phyloP scores from a whole-genome alignment of 2,113 vertebrate species.

The Porphyrio hochstetteri region DNA sequence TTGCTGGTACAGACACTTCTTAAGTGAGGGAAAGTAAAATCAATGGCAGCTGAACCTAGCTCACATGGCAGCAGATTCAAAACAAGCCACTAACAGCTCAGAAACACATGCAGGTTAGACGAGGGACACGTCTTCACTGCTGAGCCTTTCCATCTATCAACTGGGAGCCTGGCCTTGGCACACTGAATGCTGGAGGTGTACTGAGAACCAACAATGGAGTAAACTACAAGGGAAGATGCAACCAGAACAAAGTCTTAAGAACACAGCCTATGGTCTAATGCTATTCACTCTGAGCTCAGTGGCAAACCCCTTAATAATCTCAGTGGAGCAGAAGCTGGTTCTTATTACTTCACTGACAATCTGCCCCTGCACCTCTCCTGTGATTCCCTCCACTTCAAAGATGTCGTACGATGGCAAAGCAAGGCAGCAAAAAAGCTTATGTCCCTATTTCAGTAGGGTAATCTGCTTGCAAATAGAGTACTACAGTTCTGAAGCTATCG shows the following conservation, averaged over 20 bases:
- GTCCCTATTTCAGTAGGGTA: background rate
- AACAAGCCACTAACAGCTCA: background rate
- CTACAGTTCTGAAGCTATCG: background rate
- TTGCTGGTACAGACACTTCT: background rate
- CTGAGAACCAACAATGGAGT: background rate
- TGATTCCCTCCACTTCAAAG: background rate
- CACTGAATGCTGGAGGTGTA: background rate
- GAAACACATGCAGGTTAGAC: background rate
- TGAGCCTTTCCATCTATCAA: background rate
- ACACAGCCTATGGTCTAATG: background rate
- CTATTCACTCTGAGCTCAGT: background rate
- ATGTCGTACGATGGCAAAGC: background rate
- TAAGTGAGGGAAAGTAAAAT: background rate
- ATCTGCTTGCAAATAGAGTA: background rate
- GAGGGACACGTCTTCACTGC: accelerated
- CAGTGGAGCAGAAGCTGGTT: background rate
- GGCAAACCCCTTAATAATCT: background rate
- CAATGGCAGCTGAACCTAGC: background rate
- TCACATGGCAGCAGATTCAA: background rate
- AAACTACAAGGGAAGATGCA: background rate
- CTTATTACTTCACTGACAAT: background rate
- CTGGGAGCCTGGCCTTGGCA: background rate
- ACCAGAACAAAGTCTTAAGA: background rate
- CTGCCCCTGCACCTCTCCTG: background rate
- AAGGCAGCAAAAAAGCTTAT: background rate